A percentile compares a stretch with the other conserved stretches of the same genome.
phyloP scores from a whole-genome alignment of 2,113 vertebrate genomes.

The Nanger granti region DNA sequence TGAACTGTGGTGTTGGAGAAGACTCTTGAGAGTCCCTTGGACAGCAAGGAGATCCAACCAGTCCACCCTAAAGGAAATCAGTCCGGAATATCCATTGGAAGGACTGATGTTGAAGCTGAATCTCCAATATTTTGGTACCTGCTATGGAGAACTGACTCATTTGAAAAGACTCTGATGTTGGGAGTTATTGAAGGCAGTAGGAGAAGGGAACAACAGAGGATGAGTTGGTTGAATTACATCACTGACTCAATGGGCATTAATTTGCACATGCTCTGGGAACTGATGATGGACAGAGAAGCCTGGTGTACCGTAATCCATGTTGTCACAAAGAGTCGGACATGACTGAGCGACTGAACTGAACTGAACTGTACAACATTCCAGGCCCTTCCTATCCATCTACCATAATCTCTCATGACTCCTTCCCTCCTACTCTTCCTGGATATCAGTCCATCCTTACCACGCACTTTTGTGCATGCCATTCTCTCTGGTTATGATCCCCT shows the following conservation, averaged over 20 bases:
- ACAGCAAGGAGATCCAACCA: background rate
- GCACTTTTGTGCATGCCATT: background rate
- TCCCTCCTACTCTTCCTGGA: background rate
- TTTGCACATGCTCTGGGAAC: background rate
- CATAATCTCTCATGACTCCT: background rate
- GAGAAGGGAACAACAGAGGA: background rate
- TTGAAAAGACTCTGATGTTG: background rate
- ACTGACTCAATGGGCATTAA: background rate
- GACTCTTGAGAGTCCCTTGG: background rate
- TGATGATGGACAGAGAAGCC: background rate
- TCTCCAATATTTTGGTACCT: background rate
- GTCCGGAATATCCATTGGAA: background rate
- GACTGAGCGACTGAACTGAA: background rate
- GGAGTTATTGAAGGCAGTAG: background rate
- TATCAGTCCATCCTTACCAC: background rate
- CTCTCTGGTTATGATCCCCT: background rate
- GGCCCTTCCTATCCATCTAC: background rate
- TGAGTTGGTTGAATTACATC: background rate
- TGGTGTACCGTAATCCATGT: background rate
- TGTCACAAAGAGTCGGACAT: accelerated
- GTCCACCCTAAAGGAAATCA: background rate
- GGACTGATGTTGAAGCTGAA: background rate
- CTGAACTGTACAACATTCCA: background rate
- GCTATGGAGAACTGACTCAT: background rate
- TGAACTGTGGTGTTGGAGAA: background rate